Conservation (phyloP, 2,888 invertebrate species). For the Bruchidius siliquastri region DNA sequence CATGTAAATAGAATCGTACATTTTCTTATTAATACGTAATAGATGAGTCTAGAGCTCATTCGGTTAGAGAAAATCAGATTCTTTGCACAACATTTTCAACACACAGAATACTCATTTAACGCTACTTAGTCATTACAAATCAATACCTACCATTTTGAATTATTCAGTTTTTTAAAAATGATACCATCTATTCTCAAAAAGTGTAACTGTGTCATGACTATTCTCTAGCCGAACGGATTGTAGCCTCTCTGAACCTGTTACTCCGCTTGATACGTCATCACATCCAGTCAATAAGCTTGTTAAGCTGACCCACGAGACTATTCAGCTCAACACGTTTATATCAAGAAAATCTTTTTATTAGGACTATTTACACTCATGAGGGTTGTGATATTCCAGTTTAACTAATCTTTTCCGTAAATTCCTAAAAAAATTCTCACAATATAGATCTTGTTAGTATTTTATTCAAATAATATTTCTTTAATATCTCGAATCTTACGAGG, state of each 20-base stretch:
- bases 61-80: neutral
- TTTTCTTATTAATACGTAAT: neutral
- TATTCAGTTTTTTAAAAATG: too few species aligned
- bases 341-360: neutral
- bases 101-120: neutral
- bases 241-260: neutral
- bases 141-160: too few species aligned
- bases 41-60: neutral
- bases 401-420: too few species aligned
- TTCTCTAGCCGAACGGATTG: neutral
- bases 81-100: neutral
- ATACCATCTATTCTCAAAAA: neutral
- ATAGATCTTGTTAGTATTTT: too few species aligned
- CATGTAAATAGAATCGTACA: neutral
- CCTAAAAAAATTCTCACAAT: too few species aligned
- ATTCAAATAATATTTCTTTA: too few species aligned
- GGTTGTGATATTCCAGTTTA: too few species aligned
- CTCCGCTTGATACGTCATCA: neutral
- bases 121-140: too few species aligned
- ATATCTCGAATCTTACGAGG: too few species aligned
- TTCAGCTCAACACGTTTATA: neutral
- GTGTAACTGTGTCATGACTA: neutral
- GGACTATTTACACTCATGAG: neutral
- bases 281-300: neutral
- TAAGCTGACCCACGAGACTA: neutral